Evolutionary conservation across 2,888 invertebrate species (phyloP), one percentile per base, ranked within the genome.

Genomic region (Eremobia ochroleuca): DNA sequence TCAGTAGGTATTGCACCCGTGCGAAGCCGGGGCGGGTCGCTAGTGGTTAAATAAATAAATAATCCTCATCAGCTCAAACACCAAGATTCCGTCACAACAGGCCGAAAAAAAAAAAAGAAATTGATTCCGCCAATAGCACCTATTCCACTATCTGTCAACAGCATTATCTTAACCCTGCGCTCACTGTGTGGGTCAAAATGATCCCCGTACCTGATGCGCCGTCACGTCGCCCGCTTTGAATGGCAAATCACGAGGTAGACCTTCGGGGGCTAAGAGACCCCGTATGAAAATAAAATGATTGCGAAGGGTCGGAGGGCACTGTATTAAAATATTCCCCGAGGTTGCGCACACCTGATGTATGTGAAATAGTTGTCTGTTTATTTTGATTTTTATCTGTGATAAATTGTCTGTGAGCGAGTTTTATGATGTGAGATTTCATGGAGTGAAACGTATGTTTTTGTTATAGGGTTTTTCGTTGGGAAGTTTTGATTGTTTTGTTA

Each of bases 281-380:
- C 86, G 94, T 95, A 96, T 96, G 96, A 96, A 96, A 96, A 96
- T 96, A 96, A 96, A 95, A 96, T 96, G 96, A 96, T 96, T 96
- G 96, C 94, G 92, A 89, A 94, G 95, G 95, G 95, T 94, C 93
- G 92, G 89, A 86, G 84, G 91, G 92, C 89, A 92, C 92, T 92
- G 94, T 95, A 96, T 96, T 96, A 96, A 95, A 96, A 95, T 95
- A 95, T 95, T 94, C 96, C 96, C 96, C 86, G 89, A 92, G 95
- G 95, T 90, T 90, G 89, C 87, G 87, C 85, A 90, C 96, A 96
- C 96, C 96, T 96, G 96, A 95, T 96, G 96, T 95, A 95, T 92
- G 92, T 81, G 91, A 90, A 89, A 93, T 92, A 92, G 92, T 94
- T 93, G 91, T 90, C 86, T 92, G 91, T 94, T 93, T 93, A 93